A percentile compares a stretch with the other conserved stretches of the same genome.
phyloP scores from a whole-genome alignment of 2,797 vertebrate genomes.

The Spea hammondii region DNA sequence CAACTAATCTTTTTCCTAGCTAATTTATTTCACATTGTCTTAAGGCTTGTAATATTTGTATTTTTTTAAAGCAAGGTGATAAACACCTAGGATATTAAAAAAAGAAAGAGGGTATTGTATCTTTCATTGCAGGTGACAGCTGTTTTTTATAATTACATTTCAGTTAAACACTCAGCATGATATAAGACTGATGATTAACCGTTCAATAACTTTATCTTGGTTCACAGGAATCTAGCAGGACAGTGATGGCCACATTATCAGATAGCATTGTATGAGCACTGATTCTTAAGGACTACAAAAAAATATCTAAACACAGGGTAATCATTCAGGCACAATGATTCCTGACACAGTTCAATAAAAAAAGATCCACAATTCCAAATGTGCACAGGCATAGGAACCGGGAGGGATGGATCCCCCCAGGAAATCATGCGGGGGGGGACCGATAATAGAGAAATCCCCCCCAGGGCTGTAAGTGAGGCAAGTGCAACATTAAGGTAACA shows the following conservation, averaged over 20 bases:
- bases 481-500: too few species aligned
- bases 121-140: neutral
- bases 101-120: neutral
- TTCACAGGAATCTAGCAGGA: neutral
- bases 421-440: too few species aligned
- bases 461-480: too few species aligned
- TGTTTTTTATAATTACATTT: neutral
- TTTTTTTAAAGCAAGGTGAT: neutral
- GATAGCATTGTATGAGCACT: neutral
- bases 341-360: too few species aligned
- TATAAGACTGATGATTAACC: neutral
- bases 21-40: too few species aligned
- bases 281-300: neutral
- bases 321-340: conserved; percentile 1
- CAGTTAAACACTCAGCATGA: conserved; percentile 1
- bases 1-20: too few species aligned
- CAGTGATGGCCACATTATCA: neutral
- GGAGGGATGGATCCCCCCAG: too few species aligned
- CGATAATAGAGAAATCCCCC: too few species aligned
- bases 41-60: too few species aligned
- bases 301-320: neutral
- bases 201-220: conserved; percentile 3
- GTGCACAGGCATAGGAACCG: too few species aligned
- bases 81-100: neutral
- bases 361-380: too few species aligned